Evolutionary conservation across 2,888 invertebrate genomes (phyloP).

Genomic region (Drosophila neotestacea): DNA sequence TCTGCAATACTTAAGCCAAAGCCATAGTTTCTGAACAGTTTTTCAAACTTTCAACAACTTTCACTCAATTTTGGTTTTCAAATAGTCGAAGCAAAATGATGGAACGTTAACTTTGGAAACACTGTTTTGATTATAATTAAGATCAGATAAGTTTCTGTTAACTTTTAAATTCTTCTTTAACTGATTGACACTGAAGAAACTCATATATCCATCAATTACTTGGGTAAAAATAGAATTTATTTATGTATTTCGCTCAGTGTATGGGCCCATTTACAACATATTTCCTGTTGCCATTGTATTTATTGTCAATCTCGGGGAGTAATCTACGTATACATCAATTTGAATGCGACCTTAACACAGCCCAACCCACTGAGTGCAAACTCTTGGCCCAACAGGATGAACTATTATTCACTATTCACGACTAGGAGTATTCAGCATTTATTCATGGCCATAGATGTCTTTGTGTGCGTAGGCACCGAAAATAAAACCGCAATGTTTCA

Average conservation of each 20-base stretch:
- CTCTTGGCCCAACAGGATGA: slow-evolving; percentile 12
- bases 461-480: slow-evolving; percentile 57
- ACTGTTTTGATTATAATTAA: too few relatives aligned
- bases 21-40: too few relatives aligned
- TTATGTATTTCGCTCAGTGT: slow-evolving; percentile 39
- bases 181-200: too few relatives aligned
- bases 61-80: too few relatives aligned
- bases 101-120: too few relatives aligned
- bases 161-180: too few relatives aligned
- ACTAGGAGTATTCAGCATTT: slow-evolving; percentile 13
- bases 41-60: too few relatives aligned
- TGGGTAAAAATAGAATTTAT: too few relatives aligned
- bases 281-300: slow-evolving; percentile 55
- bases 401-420: slow-evolving; percentile 28
- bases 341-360: slow-evolving; percentile 5
- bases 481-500: slow-evolving; percentile 70
- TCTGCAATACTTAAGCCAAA: too few relatives aligned
- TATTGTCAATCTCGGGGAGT: slow-evolving; percentile 38
- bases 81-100: too few relatives aligned
- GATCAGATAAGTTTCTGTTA: too few relatives aligned
- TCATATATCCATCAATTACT: too few relatives aligned
- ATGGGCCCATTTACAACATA: slow-evolving; percentile 20
- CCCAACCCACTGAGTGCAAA: not conserved
- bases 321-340: slow-evolving; percentile 48
- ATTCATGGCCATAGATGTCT: slow-evolving; percentile 15